phyloP scores from a whole-genome alignment of 2,797 vertebrate genomes.

The Vireo griseus region DNA sequence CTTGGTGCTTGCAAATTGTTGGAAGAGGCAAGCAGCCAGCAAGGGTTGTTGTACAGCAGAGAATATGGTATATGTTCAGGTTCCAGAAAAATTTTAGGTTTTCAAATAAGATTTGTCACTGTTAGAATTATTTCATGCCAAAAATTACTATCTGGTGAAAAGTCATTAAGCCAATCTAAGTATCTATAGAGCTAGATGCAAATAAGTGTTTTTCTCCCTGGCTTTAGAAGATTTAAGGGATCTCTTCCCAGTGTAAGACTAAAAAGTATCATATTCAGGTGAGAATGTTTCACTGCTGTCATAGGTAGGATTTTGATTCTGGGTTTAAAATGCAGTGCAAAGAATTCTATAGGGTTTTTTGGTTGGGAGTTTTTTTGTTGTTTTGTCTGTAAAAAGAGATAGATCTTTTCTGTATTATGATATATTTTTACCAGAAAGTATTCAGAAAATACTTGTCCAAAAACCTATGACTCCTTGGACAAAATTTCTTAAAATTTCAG shows the following conservation, averaged over 20 bases:
- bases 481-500: background rate
- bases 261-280: background rate
- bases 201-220: background rate
- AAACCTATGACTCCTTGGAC: background rate
- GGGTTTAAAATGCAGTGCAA: background rate
- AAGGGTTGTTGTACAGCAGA: background rate
- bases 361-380: too few relatives aligned
- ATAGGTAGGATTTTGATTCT: background rate
- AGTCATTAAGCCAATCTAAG: background rate
- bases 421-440: background rate
- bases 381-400: background rate
- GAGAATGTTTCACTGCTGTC: background rate
- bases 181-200: background rate
- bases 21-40: background rate
- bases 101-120: background rate
- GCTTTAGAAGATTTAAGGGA: background rate
- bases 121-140: background rate
- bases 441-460: background rate
- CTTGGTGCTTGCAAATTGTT: background rate
- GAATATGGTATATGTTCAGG: background rate
- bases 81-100: background rate
- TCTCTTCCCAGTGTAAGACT: fast-evolving
- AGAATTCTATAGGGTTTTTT: background rate
- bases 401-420: background rate
- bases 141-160: background rate